Evolutionary conservation across 2,797 vertebrate genomes (phyloP).

Genomic region (Buceros bicornis): DNA sequence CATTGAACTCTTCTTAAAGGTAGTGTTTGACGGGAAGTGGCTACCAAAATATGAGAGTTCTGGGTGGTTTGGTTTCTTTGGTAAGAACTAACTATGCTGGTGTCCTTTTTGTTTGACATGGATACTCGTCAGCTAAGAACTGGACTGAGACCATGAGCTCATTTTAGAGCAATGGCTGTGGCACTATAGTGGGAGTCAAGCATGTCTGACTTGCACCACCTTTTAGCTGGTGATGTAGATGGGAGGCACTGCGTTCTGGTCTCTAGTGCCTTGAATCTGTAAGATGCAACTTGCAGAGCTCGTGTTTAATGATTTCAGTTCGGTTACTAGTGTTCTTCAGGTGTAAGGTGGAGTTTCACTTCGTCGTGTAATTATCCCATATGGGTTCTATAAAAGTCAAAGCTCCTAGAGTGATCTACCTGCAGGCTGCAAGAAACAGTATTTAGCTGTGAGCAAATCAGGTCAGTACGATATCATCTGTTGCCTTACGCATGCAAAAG

Average conservation of each 20-base stretch:
- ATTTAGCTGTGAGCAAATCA: slow-evolving; percentile 5
- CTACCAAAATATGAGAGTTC: neutral
- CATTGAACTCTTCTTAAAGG: neutral
- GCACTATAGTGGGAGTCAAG: neutral
- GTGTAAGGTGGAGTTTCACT: neutral
- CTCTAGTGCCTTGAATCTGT: neutral
- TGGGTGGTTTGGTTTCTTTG: neutral
- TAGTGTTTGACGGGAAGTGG: neutral
- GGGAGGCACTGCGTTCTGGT: neutral
- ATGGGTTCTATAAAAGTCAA: neutral
- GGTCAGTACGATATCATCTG: neutral
- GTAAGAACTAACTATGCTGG: neutral
- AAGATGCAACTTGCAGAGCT: neutral
- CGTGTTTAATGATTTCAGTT: neutral
- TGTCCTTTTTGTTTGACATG: neutral
- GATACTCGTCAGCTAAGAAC: neutral
- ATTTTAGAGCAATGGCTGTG: neutral
- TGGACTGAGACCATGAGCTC: neutral
- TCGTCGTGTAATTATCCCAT: neutral
- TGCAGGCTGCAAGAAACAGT: neutral
- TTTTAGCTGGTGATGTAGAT: neutral
- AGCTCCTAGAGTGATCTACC: neutral
- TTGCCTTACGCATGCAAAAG: neutral
- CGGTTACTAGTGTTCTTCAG: neutral
- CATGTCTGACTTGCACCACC: neutral